Percentiles rank a stretch among this genome's conserved stretches.
phyloP scores from a whole-genome alignment of 2,797 vertebrate genomes.

The Borostomias antarcticus region DNA sequence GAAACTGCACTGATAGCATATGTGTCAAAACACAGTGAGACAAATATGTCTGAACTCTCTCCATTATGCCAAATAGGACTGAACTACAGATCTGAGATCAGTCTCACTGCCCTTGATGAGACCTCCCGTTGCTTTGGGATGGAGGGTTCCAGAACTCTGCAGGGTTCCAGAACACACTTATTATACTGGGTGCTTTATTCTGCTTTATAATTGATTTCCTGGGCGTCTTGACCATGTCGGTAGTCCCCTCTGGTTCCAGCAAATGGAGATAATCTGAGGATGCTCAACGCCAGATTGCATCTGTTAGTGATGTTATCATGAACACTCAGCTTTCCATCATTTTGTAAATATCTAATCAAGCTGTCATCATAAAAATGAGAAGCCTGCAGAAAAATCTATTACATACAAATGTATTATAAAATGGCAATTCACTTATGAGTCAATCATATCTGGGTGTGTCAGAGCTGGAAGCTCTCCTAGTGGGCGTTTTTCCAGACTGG shows the following conservation, averaged over 20 bases:
- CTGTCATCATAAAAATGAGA: conserved; percentile 53
- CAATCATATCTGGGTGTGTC: conserved; percentile 46
- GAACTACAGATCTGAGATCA: conserved; percentile 49
- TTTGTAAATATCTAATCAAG: conserved; percentile 59
- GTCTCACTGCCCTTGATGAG: conserved; percentile 64
- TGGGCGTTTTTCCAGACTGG: conserved; percentile 39
- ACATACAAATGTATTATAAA: conserved; percentile 49
- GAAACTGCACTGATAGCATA: conserved; percentile 44
- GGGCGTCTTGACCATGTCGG: no score
- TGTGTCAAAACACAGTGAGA: conserved; percentile 61
- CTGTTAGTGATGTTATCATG: conserved; percentile 40
- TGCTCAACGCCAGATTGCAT: conserved; percentile 39
- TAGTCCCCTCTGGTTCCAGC: no score
- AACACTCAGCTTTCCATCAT: conserved; percentile 45
- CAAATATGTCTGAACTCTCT: conserved; percentile 62
- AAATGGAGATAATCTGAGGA: conserved; percentile 44
- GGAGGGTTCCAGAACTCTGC: no score
- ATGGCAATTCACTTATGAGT: conserved; percentile 50
- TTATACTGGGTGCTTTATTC: no score
- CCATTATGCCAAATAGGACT: conserved; percentile 71
- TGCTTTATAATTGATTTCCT: no score
- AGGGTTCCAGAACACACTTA: no score
- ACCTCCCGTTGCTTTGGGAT: no score
- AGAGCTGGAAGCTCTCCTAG: conserved; percentile 28
- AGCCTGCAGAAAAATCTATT: conserved; percentile 45